A percentile compares a stretch with the other conserved stretches of the same genome.
phyloP scores from a whole-genome alignment of 2,888 invertebrate species.

The Melangyna quadrimaculata region DNA sequence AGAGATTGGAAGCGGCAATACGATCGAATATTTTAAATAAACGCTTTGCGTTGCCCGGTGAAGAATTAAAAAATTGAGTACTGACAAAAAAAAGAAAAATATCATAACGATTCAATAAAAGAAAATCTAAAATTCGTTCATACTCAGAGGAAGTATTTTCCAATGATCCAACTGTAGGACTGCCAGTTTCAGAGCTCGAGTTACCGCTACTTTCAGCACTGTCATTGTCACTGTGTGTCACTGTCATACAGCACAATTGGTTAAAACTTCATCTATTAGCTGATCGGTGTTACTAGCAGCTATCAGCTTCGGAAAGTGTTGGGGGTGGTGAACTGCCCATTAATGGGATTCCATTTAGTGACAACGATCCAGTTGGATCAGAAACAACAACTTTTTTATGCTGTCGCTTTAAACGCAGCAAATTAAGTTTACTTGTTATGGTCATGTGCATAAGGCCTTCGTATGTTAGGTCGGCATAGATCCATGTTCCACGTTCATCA shows the following conservation, averaged over 20 bases:
- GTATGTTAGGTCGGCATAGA: conserved; percentile 90
- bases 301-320: conserved; percentile 63
- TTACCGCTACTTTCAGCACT: conserved; percentile 80
- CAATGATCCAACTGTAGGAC: conserved; percentile 73
- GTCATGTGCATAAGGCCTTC: conserved; percentile 88
- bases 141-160: conserved; percentile 75
- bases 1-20: conserved; percentile 82
- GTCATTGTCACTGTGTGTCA: too few relatives aligned
- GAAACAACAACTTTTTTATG: conserved; percentile 62
- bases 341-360: conserved; percentile 30
- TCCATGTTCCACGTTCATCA: conserved; percentile 91
- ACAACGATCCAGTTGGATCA: not conserved
- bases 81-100: conserved; percentile 28
- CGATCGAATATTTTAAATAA: conserved; percentile 80
- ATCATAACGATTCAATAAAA: not conserved
- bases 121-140: conserved; percentile 7
- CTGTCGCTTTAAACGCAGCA: conserved; percentile 78
- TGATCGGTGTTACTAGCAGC: conserved; percentile 58
- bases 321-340: conserved; percentile 60
- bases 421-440: conserved; percentile 91
- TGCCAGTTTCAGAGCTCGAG: conserved; percentile 79
- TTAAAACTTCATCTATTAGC: conserved; percentile 63
- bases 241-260: conserved; percentile 79
- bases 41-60: conserved; percentile 79
- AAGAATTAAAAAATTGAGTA: conserved; percentile 76